A percentile compares a stretch with the other conserved stretches of the same genome.
Conservation (phyloP, 2,888 invertebrate genomes). For the Agonopterix arenella region DNA sequence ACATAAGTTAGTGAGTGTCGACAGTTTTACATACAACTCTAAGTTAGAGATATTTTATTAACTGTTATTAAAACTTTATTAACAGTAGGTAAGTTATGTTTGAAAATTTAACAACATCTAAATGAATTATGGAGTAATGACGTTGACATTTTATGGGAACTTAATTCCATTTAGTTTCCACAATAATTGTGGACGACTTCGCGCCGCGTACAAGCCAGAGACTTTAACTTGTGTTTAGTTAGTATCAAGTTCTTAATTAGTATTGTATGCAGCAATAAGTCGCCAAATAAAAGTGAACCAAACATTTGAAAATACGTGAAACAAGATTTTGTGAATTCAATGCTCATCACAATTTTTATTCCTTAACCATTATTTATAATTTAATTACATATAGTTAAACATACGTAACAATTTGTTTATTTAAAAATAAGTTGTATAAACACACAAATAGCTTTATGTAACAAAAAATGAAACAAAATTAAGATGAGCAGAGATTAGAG, state of each 20-base stretch:
- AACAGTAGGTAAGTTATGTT: constrained; percentile 40
- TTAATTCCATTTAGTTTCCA: constrained; percentile 71
- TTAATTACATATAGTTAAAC: neutral
- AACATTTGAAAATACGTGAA: constrained; percentile 76
- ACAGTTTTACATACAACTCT: constrained; percentile 54
- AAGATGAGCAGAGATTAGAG: constrained; percentile 60
- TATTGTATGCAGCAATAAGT: constrained; percentile 24
- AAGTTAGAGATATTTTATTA: constrained; percentile 51
- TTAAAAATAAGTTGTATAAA: constrained; percentile 5
- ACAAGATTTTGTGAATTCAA: constrained; percentile 52
- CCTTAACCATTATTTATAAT: neutral
- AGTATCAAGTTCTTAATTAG: constrained; percentile 21
- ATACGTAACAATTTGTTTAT: neutral
- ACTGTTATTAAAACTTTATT: constrained; percentile 45
- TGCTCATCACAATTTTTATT: constrained; percentile 58
- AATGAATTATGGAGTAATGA: constrained; percentile 42
- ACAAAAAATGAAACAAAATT: constrained; percentile 29
- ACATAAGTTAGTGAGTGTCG: constrained; percentile 57
- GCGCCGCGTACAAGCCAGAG: constrained; percentile 19
- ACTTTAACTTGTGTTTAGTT: constrained; percentile 11
- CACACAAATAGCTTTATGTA: constrained; percentile 3
- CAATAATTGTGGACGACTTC: constrained; percentile 32
- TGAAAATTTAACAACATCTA: constrained; percentile 48
- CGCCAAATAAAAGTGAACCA: constrained; percentile 28
- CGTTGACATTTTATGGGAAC: constrained; percentile 58